Evolutionary conservation across 2,113 vertebrate genomes (phyloP).

Genomic region (Chrysemys picta): DNA sequence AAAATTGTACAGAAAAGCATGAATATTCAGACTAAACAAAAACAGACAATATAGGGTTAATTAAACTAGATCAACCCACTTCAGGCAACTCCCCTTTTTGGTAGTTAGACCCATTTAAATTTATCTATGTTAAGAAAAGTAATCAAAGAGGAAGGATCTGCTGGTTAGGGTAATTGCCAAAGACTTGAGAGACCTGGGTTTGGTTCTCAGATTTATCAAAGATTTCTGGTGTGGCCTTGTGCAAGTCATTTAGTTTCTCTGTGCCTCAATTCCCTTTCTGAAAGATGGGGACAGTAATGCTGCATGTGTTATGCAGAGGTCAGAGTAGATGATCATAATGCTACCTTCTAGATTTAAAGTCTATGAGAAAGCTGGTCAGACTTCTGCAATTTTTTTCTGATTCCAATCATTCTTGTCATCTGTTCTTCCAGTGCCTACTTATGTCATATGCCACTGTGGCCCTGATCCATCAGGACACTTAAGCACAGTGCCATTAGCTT

Average conservation of each 20-base stretch:
- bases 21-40: background rate
- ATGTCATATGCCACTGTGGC: background rate
- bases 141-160: background rate
- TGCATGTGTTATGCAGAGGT: background rate
- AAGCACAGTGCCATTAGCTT: background rate
- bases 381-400: background rate
- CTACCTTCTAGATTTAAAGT: background rate
- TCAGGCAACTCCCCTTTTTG: background rate
- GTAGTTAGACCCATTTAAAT: no score
- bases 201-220: background rate
- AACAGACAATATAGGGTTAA: rapidly evolving
- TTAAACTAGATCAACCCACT: rapidly evolving
- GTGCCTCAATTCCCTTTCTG: background rate
- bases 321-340: background rate
- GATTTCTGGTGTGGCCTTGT: background rate
- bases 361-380: background rate
- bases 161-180: background rate
- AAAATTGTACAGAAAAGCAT: background rate
- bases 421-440: background rate
- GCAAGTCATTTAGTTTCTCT: background rate
- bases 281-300: background rate
- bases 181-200: background rate
- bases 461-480: background rate
- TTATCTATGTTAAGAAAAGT: background rate
- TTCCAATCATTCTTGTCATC: background rate